These are phyloP conservation scores for Camptogramma bilineatum DNA, from an alignment of 2,888 invertebrate genomes.

Conservation along the genomic window DNA sequence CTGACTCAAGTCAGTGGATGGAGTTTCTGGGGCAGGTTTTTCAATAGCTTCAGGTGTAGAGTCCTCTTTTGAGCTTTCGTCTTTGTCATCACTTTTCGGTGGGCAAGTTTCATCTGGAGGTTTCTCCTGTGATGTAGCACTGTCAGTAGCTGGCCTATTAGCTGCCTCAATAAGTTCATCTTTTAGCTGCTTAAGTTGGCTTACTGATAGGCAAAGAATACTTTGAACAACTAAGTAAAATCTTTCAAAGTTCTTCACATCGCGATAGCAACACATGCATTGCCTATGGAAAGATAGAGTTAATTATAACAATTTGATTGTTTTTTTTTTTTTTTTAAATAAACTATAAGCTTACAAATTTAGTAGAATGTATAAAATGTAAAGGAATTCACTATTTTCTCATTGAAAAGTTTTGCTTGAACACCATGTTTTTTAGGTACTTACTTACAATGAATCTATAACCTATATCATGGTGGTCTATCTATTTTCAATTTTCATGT, in stretches of 20 bases:
- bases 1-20: slow-evolving; percentile 51
- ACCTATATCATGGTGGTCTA: not conserved
- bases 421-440: slow-evolving; percentile 5
- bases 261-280: slow-evolving; percentile 97
- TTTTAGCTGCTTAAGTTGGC: slow-evolving; percentile 91
- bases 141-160: slow-evolving; percentile 60
- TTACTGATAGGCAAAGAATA: slow-evolving; percentile 92
- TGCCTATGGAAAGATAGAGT: slow-evolving; percentile 85
- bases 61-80: slow-evolving; percentile 50
- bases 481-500: not conserved
- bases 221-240: slow-evolving; percentile 96
- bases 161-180: slow-evolving; percentile 82
- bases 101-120: slow-evolving; percentile 50
- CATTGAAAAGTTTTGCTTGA: not conserved
- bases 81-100: slow-evolving; percentile 56
- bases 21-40: slow-evolving; percentile 50
- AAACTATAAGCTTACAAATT: not conserved
- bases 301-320: not conserved
- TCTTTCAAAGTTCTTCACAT: slow-evolving; percentile 96
- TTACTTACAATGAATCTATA: not conserved
- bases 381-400: not conserved
- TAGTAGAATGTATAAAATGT: not conserved
- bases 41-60: slow-evolving; percentile 49
- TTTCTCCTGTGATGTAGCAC: slow-evolving; percentile 57
- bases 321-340: not conserved